Conservation (phyloP, 1,140 invertebrate species). For the Conus betulinus region DNA sequence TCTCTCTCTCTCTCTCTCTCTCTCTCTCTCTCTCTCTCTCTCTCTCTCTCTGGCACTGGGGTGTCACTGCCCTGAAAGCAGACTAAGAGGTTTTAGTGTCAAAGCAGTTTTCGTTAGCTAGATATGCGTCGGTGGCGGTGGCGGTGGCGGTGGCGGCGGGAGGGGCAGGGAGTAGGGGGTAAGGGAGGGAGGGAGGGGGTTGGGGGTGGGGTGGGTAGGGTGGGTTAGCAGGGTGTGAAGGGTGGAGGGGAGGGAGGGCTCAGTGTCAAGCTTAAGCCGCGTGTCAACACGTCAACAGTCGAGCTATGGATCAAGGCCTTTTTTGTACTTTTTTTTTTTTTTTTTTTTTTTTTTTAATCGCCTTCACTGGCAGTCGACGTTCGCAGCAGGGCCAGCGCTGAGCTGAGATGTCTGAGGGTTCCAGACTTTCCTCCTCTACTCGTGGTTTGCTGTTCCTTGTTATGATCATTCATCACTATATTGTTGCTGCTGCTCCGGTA, state of each 20-base stretch:
- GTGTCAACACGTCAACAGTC: neutral
- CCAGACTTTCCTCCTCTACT: no score
- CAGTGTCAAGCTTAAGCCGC: neutral
- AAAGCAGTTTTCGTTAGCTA: neutral
- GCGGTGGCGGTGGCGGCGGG: no score
- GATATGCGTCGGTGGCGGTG: no score
- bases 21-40: neutral
- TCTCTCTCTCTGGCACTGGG: neutral
- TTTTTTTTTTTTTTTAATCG: neutral
- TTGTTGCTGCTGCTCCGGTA: no score
- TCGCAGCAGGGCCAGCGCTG: no score
- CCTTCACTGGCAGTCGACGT: no score
- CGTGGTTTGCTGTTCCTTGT: no score
- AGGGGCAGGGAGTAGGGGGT: no score
- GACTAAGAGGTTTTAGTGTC: neutral
- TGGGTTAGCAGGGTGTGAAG: neutral
- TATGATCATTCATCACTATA: no score
- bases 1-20: neutral
- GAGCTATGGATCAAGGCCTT: neutral
- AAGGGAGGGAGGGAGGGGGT: no score
- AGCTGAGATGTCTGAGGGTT: no score
- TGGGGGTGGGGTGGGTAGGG: no score
- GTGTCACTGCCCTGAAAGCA: neutral
- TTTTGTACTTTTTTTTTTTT: neutral
- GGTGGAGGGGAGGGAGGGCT: neutral